Evolutionary conservation across 2,888 invertebrate genomes (phyloP).

Genomic region (Latrodectus elegans): DNA sequence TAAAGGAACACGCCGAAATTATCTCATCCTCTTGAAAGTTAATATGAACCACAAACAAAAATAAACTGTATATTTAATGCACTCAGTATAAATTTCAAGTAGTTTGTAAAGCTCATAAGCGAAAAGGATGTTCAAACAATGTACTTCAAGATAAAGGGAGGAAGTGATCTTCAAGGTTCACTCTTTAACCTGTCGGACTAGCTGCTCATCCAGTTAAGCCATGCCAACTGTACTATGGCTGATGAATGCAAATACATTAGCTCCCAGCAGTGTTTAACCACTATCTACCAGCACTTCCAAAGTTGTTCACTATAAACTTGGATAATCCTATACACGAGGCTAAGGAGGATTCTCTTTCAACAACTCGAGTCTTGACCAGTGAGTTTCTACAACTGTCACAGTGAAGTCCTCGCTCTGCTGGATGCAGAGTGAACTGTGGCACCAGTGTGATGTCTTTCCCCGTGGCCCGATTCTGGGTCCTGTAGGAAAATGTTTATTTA

Average conservation of each 20-base stretch:
- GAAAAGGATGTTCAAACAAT: background rate
- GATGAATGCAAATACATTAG: background rate
- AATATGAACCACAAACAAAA: background rate
- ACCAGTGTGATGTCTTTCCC: constrained; percentile 42
- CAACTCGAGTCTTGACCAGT: background rate
- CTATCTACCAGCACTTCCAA: no score
- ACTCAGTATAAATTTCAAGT: background rate
- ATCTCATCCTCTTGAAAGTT: background rate
- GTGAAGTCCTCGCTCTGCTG: constrained; percentile 63
- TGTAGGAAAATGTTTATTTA: constrained; percentile 6
- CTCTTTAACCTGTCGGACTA: background rate
- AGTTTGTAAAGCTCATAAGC: background rate
- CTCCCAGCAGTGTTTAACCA: constrained; percentile 1
- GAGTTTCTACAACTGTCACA: constrained; percentile 30
- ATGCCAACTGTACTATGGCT: background rate
- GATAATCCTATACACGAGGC: constrained; percentile 1
- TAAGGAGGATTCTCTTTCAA: background rate
- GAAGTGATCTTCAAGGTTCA: background rate
- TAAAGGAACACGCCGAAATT: background rate
- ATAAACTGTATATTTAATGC: background rate
- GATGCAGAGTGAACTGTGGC: constrained; percentile 61
- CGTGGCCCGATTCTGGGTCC: constrained; percentile 59
- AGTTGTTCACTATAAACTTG: background rate
- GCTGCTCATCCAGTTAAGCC: background rate
- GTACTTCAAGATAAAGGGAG: background rate